phyloP scores from a whole-genome alignment of 2,113 vertebrate species.

The Caloenas nicobarica region DNA sequence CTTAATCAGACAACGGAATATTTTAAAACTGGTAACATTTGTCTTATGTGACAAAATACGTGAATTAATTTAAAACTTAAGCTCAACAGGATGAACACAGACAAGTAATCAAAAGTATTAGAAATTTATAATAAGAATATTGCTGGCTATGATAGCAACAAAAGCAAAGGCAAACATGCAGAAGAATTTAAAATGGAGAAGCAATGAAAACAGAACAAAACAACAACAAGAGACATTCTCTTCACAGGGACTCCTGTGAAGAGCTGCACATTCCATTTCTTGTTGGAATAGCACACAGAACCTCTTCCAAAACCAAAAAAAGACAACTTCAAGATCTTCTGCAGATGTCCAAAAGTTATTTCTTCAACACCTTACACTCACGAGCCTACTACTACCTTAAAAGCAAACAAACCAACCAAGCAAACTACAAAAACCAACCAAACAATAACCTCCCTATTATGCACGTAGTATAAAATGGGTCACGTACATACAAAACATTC shows the following conservation, averaged over 20 bases:
- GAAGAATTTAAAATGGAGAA: not conserved
- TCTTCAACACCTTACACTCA: not conserved
- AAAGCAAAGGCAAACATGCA: not conserved
- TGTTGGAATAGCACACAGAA: not conserved
- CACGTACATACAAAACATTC: not conserved
- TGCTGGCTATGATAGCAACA: not conserved
- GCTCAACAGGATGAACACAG: not conserved
- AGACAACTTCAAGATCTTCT: not conserved
- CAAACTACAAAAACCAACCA: too few relatives aligned
- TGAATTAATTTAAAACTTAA: not conserved
- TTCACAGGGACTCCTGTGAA: not conserved
- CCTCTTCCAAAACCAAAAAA: not conserved
- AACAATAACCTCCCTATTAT: too few relatives aligned
- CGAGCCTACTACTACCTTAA: not conserved
- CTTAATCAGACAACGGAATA: not conserved
- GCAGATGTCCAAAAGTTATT: not conserved
- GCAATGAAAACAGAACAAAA: not conserved
- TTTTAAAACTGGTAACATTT: not conserved
- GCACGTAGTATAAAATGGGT: not conserved
- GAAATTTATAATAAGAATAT: not conserved
- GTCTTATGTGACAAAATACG: not conserved
- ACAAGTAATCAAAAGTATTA: not conserved
- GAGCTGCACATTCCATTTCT: not conserved
- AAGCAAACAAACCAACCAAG: too few relatives aligned
- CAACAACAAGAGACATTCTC: not conserved